These are phyloP conservation scores for Shinisaurus crocodilurus DNA, from an alignment of 2,113 vertebrate species.

Conservation along the genomic window DNA sequence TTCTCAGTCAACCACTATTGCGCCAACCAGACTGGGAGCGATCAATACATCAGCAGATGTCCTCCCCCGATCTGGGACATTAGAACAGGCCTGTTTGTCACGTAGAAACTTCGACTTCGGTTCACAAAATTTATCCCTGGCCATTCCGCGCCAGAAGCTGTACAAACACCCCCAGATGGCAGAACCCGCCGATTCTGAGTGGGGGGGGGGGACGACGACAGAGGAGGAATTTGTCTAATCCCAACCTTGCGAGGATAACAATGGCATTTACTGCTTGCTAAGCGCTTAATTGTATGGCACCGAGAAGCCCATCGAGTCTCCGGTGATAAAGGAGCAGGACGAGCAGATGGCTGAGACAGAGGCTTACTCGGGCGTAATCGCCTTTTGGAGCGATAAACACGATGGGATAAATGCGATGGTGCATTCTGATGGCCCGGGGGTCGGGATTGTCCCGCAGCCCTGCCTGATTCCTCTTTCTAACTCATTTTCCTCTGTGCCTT, in stretches of 20 bases:
- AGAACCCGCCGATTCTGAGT: background rate
- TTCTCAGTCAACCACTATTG: too few relatives aligned
- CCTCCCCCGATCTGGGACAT: background rate
- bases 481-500: background rate
- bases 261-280: background rate
- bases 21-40: accelerated
- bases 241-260: background rate
- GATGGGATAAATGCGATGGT: background rate
- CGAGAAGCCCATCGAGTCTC: background rate
- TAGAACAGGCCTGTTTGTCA: accelerated
- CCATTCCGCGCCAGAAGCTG: background rate
- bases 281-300: background rate
- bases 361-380: background rate
- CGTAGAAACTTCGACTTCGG: background rate
- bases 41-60: background rate
- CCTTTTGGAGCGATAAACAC: background rate
- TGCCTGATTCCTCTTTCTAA: background rate
- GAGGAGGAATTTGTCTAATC: background rate
- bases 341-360: background rate
- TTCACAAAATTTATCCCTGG: background rate
- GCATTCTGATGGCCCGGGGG: background rate
- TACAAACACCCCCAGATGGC: background rate
- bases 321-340: accelerated
- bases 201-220: background rate
- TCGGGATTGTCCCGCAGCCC: background rate